phyloP scores from a whole-genome alignment of 2,797 vertebrate species.

The Darevskia mixta region DNA sequence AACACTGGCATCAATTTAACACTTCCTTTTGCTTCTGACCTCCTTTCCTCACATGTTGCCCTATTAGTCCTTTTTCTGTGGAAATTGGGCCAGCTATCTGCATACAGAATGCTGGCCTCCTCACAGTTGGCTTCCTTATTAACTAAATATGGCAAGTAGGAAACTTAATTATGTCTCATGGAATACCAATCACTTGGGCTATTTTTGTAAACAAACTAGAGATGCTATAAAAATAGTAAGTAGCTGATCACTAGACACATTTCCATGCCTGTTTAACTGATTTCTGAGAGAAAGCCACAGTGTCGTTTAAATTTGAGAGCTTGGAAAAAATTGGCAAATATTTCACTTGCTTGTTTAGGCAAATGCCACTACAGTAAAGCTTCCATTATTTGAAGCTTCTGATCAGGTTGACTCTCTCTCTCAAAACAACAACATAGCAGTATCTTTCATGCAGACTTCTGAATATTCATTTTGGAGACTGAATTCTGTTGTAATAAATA shows the following conservation, averaged over 20 bases:
- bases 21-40: conserved; percentile 34
- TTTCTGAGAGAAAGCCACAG: neutral
- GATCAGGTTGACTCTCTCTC: neutral
- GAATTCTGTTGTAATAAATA: neutral
- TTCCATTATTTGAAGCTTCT: neutral
- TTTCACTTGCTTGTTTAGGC: neutral
- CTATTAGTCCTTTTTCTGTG: conserved; percentile 18
- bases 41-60: conserved; percentile 24
- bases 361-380: neutral
- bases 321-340: conserved; percentile 42
- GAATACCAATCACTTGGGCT: conserved; percentile 51
- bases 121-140: conserved; percentile 46
- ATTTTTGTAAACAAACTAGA: conserved; percentile 40
- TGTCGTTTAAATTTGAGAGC: conserved; percentile 37
- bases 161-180: conserved; percentile 42
- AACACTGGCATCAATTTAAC: conserved; percentile 24
- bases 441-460: neutral
- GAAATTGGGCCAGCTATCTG: conserved; percentile 28
- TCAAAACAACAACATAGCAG: neutral
- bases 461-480: neutral
- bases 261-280: conserved; percentile 20
- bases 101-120: conserved; percentile 11
- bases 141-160: conserved; percentile 44
- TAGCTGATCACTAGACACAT: conserved; percentile 43
- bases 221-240: conserved; percentile 51